Percentiles rank a stretch among this genome's conserved stretches.
These are phyloP conservation scores for Muschampia plurimacula DNA, from an alignment of 2,888 invertebrate genomes.

Conservation along the genomic window DNA sequence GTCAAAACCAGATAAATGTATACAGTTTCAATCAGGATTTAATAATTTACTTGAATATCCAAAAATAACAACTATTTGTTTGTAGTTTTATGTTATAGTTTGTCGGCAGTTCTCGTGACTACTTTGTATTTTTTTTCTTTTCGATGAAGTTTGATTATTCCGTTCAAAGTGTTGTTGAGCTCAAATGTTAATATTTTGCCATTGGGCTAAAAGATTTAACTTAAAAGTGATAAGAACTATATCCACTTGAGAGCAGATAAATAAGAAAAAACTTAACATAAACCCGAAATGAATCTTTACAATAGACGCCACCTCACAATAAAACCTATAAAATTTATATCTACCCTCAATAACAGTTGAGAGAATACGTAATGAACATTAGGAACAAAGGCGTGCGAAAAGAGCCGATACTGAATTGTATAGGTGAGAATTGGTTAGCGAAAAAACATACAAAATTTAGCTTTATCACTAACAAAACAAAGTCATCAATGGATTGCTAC, in stretches of 20 bases:
- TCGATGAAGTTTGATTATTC: too few species aligned
- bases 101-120: too few species aligned
- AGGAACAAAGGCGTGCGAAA: conserved; percentile 78
- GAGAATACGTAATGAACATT: conserved; percentile 82
- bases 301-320: conserved; percentile 64
- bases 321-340: conserved; percentile 79
- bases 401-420: conserved; percentile 73
- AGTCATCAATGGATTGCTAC: conserved; percentile 51
- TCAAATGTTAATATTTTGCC: not conserved
- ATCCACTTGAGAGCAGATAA: conserved; percentile 53
- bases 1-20: too few species aligned
- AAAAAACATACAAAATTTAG: conserved; percentile 47
- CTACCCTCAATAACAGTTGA: conserved; percentile 75
- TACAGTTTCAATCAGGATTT: too few species aligned
- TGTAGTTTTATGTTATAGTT: too few species aligned
- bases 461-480: conserved; percentile 49
- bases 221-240: not conserved
- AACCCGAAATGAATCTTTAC: conserved; percentile 65
- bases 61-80: too few species aligned
- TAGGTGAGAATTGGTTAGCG: conserved; percentile 71
- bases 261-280: conserved; percentile 51
- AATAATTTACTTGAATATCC: too few species aligned
- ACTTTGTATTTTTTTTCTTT: too few species aligned
- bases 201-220: not conserved
- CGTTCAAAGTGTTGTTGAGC: not conserved